These are phyloP conservation scores for Zosterops lateralis DNA, from an alignment of 2,113 vertebrate species.

Conservation along the genomic window DNA sequence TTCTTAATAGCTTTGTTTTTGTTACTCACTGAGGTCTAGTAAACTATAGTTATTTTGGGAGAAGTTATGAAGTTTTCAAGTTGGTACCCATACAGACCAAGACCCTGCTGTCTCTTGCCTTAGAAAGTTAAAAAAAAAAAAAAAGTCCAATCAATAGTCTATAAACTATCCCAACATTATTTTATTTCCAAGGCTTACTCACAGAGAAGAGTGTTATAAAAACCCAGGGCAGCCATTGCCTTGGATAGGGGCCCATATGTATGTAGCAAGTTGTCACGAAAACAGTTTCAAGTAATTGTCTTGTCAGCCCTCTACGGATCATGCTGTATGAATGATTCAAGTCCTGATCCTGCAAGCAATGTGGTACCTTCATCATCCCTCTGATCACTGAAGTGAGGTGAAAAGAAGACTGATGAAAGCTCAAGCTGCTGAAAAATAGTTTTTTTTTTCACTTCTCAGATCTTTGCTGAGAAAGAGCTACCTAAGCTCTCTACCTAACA, in stretches of 20 bases:
- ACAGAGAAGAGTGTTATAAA: not conserved
- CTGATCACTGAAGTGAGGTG: not conserved
- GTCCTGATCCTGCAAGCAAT: not conserved
- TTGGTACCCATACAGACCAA: not conserved
- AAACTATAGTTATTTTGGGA: not conserved
- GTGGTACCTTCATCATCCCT: not conserved
- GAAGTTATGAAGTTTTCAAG: not conserved
- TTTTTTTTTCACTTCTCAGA: not conserved
- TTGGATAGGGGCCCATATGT: not conserved
- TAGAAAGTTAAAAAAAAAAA: not conserved
- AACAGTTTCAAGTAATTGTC: not conserved
- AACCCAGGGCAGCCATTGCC: not conserved
- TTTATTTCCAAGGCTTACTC: not conserved
- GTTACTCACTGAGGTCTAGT: not conserved
- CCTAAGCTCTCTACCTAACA: not conserved
- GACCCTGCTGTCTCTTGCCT: not conserved
- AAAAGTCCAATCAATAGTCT: not conserved
- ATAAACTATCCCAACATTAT: not conserved
- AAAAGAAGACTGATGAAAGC: not conserved
- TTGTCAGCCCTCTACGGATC: not conserved
- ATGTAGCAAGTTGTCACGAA: not conserved
- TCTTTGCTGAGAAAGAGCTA: not conserved
- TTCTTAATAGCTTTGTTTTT: not conserved
- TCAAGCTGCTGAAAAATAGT: not conserved
- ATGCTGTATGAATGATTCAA: not conserved